These are phyloP conservation scores for Apostichopus californicus DNA, from an alignment of 35 echinoderm and acorn worm species.

Conservation along the genomic window DNA sequence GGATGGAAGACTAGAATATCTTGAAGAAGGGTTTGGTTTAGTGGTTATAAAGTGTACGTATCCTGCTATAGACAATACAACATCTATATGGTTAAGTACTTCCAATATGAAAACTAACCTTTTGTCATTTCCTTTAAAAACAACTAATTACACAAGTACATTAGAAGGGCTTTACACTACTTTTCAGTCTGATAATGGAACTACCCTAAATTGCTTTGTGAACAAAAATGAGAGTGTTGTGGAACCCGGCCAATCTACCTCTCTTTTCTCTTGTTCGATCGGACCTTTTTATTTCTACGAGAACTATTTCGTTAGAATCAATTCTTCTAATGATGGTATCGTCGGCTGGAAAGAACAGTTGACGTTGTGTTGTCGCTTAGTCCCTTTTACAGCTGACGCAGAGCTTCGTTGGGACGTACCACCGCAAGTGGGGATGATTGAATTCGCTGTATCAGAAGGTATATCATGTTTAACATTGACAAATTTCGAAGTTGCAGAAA, in stretches of 20 bases:
- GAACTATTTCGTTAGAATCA: background rate
- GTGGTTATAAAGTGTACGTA: too few relatives aligned
- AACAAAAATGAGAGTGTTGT: too few relatives aligned
- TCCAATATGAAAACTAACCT: too few relatives aligned
- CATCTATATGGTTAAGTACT: too few relatives aligned
- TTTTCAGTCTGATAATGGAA: too few relatives aligned
- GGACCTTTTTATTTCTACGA: background rate
- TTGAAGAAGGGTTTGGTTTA: too few relatives aligned
- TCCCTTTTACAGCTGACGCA: background rate
- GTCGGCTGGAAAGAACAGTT: background rate
- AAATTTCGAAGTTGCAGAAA: background rate
- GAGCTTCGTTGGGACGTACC: background rate
- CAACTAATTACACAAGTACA: too few relatives aligned
- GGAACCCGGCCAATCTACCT: background rate
- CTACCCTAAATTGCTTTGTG: background rate
- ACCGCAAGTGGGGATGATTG: background rate
- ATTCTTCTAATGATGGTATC: background rate
- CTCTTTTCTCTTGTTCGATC: background rate
- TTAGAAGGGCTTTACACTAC: too few relatives aligned
- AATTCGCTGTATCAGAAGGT: background rate
- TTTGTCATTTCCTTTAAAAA: too few relatives aligned
- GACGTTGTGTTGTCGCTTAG: background rate
- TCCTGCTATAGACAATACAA: too few relatives aligned
- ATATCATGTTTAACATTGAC: background rate
- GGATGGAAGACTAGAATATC: background rate